Conservation (phyloP, 2,113 vertebrate genomes). For the Gnathonemus echidnorhynchus region DNA sequence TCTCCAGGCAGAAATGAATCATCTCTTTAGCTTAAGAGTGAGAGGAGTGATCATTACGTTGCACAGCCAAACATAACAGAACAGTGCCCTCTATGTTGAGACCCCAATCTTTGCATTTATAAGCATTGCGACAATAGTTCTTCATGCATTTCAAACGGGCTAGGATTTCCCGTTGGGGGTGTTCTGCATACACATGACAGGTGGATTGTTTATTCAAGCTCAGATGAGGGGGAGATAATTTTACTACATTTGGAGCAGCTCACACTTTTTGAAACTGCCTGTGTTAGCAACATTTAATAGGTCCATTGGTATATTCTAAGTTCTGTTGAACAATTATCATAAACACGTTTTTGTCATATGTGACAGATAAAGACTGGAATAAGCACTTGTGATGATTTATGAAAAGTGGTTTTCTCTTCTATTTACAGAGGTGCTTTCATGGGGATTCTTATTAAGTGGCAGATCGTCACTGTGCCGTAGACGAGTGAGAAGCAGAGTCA, state of each 20-base stretch:
- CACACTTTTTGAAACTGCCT: neutral
- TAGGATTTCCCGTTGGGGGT: neutral
- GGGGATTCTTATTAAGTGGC: neutral
- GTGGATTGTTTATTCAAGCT: neutral
- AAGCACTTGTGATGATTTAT: neutral
- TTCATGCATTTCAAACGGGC: neutral
- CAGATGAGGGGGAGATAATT: neutral
- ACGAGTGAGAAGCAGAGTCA: neutral
- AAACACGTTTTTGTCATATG: neutral
- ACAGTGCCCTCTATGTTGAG: neutral
- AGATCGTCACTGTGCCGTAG: neutral
- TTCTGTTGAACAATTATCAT: neutral
- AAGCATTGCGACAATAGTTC: neutral
- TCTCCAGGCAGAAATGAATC: conserved; percentile 27
- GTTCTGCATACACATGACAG: neutral
- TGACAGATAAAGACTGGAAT: neutral
- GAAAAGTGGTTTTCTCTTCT: neutral
- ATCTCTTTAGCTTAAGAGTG: conserved; percentile 32
- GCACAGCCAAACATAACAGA: neutral
- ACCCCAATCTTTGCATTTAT: neutral
- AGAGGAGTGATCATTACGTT: conserved; percentile 29
- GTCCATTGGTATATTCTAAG: neutral
- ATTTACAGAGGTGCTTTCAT: neutral
- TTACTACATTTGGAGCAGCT: neutral
- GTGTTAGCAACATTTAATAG: neutral